phyloP scores from a whole-genome alignment of 2,113 vertebrate genomes.

The Eulemur rufifrons region DNA sequence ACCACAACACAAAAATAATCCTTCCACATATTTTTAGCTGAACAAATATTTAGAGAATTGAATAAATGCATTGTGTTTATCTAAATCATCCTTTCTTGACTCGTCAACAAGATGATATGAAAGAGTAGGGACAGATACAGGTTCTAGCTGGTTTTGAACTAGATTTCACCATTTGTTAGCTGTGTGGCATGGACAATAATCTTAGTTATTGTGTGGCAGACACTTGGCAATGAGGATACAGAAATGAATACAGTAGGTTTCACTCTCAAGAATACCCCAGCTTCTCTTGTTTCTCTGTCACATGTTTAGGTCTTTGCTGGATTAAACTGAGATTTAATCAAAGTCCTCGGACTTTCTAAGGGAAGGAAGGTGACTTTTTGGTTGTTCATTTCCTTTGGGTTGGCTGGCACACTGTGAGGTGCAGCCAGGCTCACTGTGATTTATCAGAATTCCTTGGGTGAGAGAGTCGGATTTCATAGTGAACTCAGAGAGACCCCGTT shows the following conservation, averaged over 20 bases:
- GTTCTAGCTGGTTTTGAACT: background rate
- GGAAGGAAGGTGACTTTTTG: background rate
- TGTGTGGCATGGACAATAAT: background rate
- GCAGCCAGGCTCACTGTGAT: background rate
- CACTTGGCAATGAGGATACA: background rate
- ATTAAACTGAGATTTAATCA: slow-evolving; percentile 19
- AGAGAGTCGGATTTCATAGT: background rate
- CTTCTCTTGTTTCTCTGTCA: background rate
- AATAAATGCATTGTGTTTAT: background rate
- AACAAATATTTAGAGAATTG: background rate
- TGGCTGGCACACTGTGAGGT: background rate
- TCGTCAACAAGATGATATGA: background rate
- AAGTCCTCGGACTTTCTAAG: background rate
- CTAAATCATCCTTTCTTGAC: background rate
- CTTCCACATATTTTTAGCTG: background rate
- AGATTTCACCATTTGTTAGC: background rate
- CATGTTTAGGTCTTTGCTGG: slow-evolving; percentile 19
- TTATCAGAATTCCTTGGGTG: background rate
- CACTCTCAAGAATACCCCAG: background rate
- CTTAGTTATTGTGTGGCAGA: background rate
- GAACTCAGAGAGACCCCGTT: background rate
- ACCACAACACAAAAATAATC: background rate
- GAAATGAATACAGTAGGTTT: background rate
- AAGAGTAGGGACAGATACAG: background rate
- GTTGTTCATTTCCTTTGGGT: background rate